These are phyloP conservation scores for Rhopalosiphum maidis DNA, from an alignment of 1,140 invertebrate genomes.

Conservation along the genomic window DNA sequence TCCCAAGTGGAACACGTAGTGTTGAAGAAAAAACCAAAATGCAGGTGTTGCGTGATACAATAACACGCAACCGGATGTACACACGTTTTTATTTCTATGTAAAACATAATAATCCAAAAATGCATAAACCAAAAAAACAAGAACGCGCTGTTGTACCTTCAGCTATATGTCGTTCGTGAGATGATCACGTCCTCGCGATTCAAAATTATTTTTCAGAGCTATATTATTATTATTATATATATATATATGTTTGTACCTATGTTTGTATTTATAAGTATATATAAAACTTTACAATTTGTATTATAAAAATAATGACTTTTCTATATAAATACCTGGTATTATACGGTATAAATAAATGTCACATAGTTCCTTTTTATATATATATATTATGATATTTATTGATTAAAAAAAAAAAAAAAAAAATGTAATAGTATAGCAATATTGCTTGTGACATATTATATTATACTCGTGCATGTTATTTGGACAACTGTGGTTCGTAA, in stretches of 20 bases:
- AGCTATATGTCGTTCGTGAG: slow-evolving; percentile 33
- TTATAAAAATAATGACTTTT: slow-evolving; percentile 56
- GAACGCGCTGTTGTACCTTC: slow-evolving; percentile 51
- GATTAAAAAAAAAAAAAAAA: slow-evolving; percentile 13
- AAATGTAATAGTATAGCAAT: slow-evolving; percentile 47
- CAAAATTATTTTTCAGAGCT: slow-evolving; percentile 56
- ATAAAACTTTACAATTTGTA: slow-evolving; percentile 57
- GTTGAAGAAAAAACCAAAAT: slow-evolving; percentile 89
- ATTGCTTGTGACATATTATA: slow-evolving; percentile 51
- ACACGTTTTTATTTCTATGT: slow-evolving; percentile 52
- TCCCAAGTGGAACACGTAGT: slow-evolving; percentile 83
- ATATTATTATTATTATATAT: slow-evolving; percentile 56
- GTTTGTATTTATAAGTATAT: slow-evolving; percentile 58
- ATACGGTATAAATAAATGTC: slow-evolving; percentile 54
- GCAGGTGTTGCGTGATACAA: slow-evolving; percentile 88
- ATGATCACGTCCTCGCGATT: slow-evolving; percentile 34
- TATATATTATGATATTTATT: slow-evolving; percentile 42
- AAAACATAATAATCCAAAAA: slow-evolving; percentile 53
- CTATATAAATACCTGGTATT: slow-evolving; percentile 45
- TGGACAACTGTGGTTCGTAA: slow-evolving; percentile 52
- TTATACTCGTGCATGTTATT: slow-evolving; percentile 46
- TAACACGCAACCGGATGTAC: slow-evolving; percentile 64
- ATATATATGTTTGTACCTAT: slow-evolving; percentile 57
- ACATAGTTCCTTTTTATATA: slow-evolving; percentile 56
- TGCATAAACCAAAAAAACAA: slow-evolving; percentile 50